A percentile compares a stretch with the other conserved stretches of the same genome.
Conservation (phyloP, 1,140 invertebrate genomes). For the Scaptodrosophila lebanonensis region DNA sequence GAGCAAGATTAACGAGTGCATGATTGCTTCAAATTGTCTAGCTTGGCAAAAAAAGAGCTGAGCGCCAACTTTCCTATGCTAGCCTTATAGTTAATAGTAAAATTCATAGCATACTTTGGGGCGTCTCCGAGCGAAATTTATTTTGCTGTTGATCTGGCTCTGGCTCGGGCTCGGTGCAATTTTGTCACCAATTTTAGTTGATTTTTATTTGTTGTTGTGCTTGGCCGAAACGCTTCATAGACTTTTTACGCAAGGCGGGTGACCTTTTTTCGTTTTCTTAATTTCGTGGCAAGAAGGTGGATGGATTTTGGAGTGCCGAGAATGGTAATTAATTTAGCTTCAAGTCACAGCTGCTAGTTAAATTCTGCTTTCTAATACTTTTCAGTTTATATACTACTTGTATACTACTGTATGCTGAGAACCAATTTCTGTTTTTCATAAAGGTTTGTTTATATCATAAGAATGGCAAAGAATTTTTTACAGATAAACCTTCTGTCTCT, state of each 20-base stretch:
- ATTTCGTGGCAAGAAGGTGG: no score
- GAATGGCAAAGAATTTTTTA: no score
- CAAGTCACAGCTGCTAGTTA: slow-evolving; percentile 43
- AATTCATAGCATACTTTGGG: slow-evolving; percentile 58
- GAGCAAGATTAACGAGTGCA: slow-evolving; percentile 73
- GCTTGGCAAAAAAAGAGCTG: slow-evolving; percentile 1
- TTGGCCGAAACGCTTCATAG: no score
- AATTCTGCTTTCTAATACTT: slow-evolving; percentile 34
- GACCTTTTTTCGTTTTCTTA: background rate
- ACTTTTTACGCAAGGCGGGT: background rate
- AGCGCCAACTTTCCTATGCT: background rate
- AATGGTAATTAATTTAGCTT: slow-evolving; percentile 53
- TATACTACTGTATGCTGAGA: no score
- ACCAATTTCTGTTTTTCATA: no score
- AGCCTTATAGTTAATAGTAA: slow-evolving; percentile 38
- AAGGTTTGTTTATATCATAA: no score
- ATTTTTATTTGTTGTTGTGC: background rate
- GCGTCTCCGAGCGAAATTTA: slow-evolving; percentile 34
- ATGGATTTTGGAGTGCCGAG: background rate
- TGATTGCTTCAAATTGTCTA: slow-evolving; percentile 67
- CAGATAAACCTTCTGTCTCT: no score
- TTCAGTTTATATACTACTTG: background rate
- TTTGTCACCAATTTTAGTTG: slow-evolving; percentile 42
- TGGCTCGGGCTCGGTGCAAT: slow-evolving; percentile 44
- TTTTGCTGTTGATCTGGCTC: no score